A percentile compares a stretch with the other conserved stretches of the same genome.
These are phyloP conservation scores for Dasyornis broadbenti DNA, from an alignment of 2,113 vertebrate genomes.

Conservation along the genomic window DNA sequence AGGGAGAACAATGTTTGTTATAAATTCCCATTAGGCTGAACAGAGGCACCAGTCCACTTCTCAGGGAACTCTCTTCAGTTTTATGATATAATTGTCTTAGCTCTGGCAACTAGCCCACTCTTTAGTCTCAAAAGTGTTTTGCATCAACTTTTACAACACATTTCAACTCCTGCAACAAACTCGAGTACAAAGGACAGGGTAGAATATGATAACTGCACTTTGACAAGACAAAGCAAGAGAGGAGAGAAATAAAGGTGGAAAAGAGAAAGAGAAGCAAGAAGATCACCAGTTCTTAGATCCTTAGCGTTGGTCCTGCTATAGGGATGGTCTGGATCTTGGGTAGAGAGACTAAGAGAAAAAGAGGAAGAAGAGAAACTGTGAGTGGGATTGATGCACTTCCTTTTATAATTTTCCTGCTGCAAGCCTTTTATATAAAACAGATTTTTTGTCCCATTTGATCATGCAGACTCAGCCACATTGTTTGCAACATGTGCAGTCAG, in stretches of 20 bases:
- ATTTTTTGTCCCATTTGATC: not conserved
- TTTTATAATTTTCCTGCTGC: not conserved
- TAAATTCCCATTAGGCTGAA: not conserved
- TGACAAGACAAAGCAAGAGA: not conserved
- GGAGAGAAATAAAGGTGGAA: not conserved
- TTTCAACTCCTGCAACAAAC: not conserved
- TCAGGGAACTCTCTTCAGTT: not conserved
- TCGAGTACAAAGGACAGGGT: not conserved
- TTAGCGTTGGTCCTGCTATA: rapidly evolving
- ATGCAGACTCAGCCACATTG: not conserved
- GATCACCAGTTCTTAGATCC: not conserved
- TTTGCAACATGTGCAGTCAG: not conserved
- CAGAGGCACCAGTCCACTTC: not conserved
- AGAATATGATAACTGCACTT: not conserved
- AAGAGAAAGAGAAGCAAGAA: not conserved
- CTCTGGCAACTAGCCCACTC: not conserved
- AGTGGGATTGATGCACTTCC: rapidly evolving
- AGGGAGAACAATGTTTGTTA: not conserved
- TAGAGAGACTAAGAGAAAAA: not conserved
- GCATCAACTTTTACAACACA: not conserved
- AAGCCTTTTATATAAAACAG: not conserved
- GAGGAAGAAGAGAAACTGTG: not conserved
- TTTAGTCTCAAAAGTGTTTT: not conserved
- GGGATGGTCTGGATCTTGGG: not conserved
- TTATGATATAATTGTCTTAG: not conserved